Conservation (phyloP, 2,888 invertebrate genomes). For the Dorcus parallelipipedus region DNA sequence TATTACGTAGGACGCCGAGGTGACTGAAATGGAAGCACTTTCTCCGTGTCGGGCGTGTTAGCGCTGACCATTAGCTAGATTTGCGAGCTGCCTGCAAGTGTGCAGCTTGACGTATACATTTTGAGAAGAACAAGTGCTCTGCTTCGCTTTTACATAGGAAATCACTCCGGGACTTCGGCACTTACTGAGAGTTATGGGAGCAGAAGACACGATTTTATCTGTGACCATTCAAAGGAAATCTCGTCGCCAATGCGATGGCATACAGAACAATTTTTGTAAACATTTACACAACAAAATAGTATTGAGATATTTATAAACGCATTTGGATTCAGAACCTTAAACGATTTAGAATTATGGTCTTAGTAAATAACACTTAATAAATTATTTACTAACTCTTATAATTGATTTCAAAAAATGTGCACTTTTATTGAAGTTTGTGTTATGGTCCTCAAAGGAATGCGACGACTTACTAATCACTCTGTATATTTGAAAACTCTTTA, state of each 20-base stretch:
- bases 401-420: too few species aligned
- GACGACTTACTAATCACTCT: too few species aligned
- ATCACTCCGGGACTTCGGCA: slow-evolving; percentile 1
- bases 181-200: background rate
- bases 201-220: background rate
- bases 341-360: too few species aligned
- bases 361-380: too few species aligned
- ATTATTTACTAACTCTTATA: too few species aligned
- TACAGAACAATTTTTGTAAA: too few species aligned
- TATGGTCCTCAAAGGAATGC: too few species aligned
- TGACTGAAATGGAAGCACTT: slow-evolving; percentile 43
- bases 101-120: slow-evolving; percentile 12
- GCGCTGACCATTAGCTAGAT: slow-evolving; percentile 37
- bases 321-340: too few species aligned
- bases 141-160: background rate
- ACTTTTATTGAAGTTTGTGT: too few species aligned
- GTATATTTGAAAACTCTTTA: too few species aligned
- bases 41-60: slow-evolving; percentile 35
- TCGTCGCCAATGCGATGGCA: background rate
- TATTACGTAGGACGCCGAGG: background rate
- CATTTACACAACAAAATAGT: too few species aligned
- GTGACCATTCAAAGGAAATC: background rate
- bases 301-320: too few species aligned
- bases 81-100: slow-evolving; percentile 17
- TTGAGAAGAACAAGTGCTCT: slow-evolving; percentile 3